These are phyloP conservation scores for Coregonus clupeaformis DNA, from an alignment of 2,113 vertebrate genomes.

Conservation along the genomic window DNA sequence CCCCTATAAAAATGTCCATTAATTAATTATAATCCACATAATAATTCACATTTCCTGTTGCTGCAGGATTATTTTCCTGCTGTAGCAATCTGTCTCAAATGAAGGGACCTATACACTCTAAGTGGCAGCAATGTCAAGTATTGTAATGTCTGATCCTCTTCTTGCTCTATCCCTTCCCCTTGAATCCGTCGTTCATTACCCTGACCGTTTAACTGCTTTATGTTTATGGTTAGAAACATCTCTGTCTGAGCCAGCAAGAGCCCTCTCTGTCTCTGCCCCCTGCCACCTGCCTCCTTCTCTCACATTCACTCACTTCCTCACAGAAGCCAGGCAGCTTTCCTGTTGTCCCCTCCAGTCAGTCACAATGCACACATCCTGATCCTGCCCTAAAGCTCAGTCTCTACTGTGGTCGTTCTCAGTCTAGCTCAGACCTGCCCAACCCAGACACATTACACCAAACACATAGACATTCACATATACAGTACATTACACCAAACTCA, in stretches of 20 bases:
- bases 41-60: too few relatives aligned
- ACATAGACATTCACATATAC: constrained; percentile 3
- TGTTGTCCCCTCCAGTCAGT: constrained; percentile 54
- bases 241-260: constrained; percentile 21
- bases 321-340: constrained; percentile 60
- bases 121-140: too few relatives aligned
- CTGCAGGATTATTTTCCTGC: too few relatives aligned
- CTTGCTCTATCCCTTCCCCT: too few relatives aligned
- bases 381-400: constrained; percentile 37
- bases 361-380: constrained; percentile 65
- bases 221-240: not conserved
- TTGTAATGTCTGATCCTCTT: too few relatives aligned
- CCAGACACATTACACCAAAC: constrained; percentile 5
- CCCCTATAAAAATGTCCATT: too few relatives aligned
- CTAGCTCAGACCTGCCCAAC: not conserved
- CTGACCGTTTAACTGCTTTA: too few relatives aligned
- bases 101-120: too few relatives aligned
- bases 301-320: constrained; percentile 59
- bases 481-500: not conserved
- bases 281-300: not conserved
- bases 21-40: too few relatives aligned
- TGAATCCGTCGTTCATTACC: too few relatives aligned
- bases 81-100: too few relatives aligned
- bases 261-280: not conserved
- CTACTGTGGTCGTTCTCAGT: constrained; percentile 1